Base-by-base conservation (phyloP, 2,113 vertebrate species). In the Pollachius pollachius region DNA sequence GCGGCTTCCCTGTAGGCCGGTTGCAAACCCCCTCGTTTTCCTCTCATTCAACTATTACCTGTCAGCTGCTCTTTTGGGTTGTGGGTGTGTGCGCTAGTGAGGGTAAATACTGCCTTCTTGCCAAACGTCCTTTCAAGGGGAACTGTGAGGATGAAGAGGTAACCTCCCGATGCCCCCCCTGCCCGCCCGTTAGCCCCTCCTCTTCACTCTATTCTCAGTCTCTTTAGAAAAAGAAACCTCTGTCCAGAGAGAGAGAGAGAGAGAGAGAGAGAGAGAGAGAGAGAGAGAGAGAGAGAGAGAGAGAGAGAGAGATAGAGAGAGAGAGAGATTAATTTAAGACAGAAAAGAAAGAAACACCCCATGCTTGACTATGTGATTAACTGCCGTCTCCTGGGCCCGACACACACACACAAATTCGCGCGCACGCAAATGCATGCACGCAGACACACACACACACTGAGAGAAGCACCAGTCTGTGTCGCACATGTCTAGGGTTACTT, bases 341-440 rank as follows among this genome's bases (percentile, higher is more conserved):
- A 75, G 78, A 73, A 48, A 83, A 80, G 81, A 89, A 84, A 90
- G 84, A 88, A 90, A 84, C 77, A 87, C 83, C 85, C 88, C 89
- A 88, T 89, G 87, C 86, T 86, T 89, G 87, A 91, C 88, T 78
- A 87, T 89, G 92, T 91, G 90, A 93, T 93, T 92, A 92, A 92
- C 87, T 90, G 84, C 79, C 85, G 85, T 89, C 87, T 84, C 80
- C 89, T 59, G 58, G 75, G 82, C 85, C 75, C 72, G 66, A 74
- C 75, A 74, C 64, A 30, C 62, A 11, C n/a, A 56, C 67, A 30
- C n/a, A 70, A 84, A 81, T 70, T 81, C 67, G 69, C 62, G 27
- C 73, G 76, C 65, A 68, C 74, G 30, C 62, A 11, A 16, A 56
- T 65, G 15, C n/a, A 70, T 84, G 80, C 71, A 48, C 71, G 27